These are phyloP conservation scores for Lordiphosa collinella DNA, from an alignment of 1,140 invertebrate genomes.

Conservation along the genomic window DNA sequence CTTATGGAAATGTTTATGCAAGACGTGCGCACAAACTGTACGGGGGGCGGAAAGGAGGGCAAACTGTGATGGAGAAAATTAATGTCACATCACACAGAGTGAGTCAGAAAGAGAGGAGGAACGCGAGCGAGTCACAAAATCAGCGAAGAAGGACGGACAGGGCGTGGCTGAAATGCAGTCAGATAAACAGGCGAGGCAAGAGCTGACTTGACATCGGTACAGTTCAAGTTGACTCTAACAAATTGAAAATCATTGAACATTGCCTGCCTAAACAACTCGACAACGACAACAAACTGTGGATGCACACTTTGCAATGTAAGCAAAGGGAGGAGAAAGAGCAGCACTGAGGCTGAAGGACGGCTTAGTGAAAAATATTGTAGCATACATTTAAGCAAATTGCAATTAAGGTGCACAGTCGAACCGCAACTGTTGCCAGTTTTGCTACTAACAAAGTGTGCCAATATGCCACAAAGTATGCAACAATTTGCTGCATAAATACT, in stretches of 20 bases:
- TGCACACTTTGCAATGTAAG: constrained; percentile 16
- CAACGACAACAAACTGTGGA: too few relatives aligned
- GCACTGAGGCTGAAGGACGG: background rate
- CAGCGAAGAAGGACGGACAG: constrained; percentile 7
- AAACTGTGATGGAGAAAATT: constrained; percentile 34
- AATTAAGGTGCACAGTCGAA: constrained; percentile 51
- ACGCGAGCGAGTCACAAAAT: constrained; percentile 5
- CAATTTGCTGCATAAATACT: constrained; percentile 74
- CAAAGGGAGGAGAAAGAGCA: background rate
- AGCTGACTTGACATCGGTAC: constrained; percentile 29
- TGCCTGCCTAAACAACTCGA: constrained; percentile 6
- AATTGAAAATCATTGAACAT: constrained; percentile 73
- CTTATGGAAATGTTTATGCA: constrained; percentile 77
- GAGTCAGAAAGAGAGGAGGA: background rate
- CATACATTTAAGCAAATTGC: constrained; percentile 73
- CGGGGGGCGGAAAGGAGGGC: background rate
- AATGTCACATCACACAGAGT: constrained; percentile 57
- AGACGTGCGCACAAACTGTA: constrained; percentile 52
- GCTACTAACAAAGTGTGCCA: constrained; percentile 64
- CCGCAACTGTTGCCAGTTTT: background rate
- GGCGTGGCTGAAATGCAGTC: constrained; percentile 27
- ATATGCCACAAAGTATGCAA: constrained; percentile 73
- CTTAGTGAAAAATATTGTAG: constrained; percentile 61
- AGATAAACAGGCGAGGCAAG: constrained; percentile 27
- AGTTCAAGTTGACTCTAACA: constrained; percentile 67